Percentiles rank a stretch among this genome's conserved stretches.
Evolutionary conservation across 2,888 invertebrate genomes (phyloP).

Genomic region (Epirrita christyi): DNA sequence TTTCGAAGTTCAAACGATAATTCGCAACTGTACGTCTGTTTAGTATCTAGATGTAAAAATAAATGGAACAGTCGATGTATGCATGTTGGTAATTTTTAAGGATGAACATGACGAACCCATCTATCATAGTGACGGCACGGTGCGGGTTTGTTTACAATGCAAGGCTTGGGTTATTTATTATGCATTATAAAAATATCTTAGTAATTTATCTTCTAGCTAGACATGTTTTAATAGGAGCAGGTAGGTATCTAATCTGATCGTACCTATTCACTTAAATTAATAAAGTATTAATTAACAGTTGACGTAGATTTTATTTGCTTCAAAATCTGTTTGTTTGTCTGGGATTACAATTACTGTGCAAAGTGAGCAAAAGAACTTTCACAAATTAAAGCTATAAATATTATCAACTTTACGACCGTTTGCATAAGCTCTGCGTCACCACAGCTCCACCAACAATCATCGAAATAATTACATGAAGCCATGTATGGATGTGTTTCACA

Average conservation of each 20-base stretch:
- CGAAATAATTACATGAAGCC: slow-evolving; percentile 15
- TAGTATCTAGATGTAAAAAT: background rate
- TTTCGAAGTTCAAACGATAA: slow-evolving; percentile 29
- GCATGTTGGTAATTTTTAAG: slow-evolving; percentile 27
- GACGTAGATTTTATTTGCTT: slow-evolving; percentile 2
- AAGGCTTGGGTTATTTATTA: slow-evolving; percentile 22
- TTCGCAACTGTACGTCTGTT: slow-evolving; percentile 9
- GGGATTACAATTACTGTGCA: slow-evolving; percentile 8
- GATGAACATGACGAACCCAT: slow-evolving; percentile 31
- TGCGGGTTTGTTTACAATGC: slow-evolving; percentile 34
- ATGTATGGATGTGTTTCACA: slow-evolving; percentile 26
- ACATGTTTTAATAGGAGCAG: background rate
- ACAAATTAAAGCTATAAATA: slow-evolving; percentile 22
- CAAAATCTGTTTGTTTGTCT: slow-evolving; percentile 9
- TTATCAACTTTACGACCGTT: slow-evolving; percentile 24
- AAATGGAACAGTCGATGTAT: slow-evolving; percentile 3
- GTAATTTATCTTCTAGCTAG: slow-evolving; percentile 15
- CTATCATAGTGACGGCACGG: slow-evolving; percentile 29
- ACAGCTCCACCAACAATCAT: slow-evolving; percentile 14
- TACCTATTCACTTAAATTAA: background rate
- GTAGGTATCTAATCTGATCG: background rate
- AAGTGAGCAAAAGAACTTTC: slow-evolving; percentile 19
- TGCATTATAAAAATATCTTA: slow-evolving; percentile 23
- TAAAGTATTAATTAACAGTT: slow-evolving; percentile 1
- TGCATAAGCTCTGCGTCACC: slow-evolving; percentile 26